Percentiles rank a stretch among this genome's conserved stretches.
phyloP scores from a whole-genome alignment of 2,113 vertebrate genomes.

The Accipiter virgatus region DNA sequence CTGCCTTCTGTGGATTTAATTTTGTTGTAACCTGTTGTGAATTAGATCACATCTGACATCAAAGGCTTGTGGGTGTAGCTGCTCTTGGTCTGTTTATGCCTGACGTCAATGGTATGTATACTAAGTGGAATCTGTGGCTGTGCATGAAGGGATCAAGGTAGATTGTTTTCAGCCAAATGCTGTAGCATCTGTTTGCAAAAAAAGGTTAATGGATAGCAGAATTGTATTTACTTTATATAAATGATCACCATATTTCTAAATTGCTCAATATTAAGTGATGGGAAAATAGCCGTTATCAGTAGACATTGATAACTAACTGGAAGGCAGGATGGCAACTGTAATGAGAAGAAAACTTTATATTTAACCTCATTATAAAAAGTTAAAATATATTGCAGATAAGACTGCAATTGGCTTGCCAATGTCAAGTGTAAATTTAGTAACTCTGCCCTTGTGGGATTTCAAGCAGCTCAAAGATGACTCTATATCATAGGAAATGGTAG shows the following conservation, averaged over 20 bases:
- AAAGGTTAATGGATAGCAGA: conserved; percentile 25
- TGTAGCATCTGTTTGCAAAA: not conserved
- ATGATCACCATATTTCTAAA: conserved; percentile 10
- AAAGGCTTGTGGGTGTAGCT: not conserved
- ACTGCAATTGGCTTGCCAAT: not conserved
- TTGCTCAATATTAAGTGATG: not conserved
- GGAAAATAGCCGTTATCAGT: not conserved
- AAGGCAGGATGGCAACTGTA: not conserved
- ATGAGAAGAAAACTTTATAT: not conserved
- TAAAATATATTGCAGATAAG: not conserved
- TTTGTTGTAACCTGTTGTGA: not conserved
- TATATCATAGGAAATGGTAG: not conserved
- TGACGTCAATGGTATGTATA: not conserved
- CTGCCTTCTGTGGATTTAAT: not conserved
- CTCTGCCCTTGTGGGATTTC: not conserved
- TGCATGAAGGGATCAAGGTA: not conserved
- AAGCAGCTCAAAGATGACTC: not conserved
- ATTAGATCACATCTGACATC: not conserved
- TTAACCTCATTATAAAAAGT: not conserved
- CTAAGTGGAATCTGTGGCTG: not conserved
- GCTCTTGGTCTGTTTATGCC: not conserved
- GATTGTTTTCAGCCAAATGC: not conserved
- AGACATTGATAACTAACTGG: not conserved
- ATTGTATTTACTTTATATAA: conserved; percentile 18
- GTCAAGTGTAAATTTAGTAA: not conserved